A percentile compares a stretch with the other conserved stretches of the same genome.
These are phyloP conservation scores for Geophilus truncorum DNA, from an alignment of 2,888 invertebrate genomes.

Conservation along the genomic window DNA sequence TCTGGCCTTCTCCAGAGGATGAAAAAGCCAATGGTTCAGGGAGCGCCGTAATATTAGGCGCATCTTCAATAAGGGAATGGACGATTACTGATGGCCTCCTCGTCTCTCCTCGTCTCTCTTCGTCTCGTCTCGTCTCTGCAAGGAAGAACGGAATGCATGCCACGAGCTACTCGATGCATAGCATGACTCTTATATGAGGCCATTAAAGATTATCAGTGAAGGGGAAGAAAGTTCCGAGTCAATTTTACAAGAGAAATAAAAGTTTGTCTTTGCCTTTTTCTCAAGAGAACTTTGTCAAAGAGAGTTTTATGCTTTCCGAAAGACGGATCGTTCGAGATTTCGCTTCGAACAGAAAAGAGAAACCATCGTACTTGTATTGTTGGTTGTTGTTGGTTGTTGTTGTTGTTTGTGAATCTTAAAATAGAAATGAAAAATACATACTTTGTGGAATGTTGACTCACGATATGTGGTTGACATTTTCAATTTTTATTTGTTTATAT, in stretches of 20 bases:
- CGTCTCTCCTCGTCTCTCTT: too few relatives aligned
- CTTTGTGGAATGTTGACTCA: too few relatives aligned
- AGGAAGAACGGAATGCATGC: neutral
- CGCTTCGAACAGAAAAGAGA: too few relatives aligned
- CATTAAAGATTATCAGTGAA: slow-evolving; percentile 11
- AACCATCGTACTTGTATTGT: too few relatives aligned
- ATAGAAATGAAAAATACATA: too few relatives aligned
- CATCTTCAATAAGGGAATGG: slow-evolving; percentile 6
- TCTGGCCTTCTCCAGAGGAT: neutral
- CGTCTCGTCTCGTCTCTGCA: neutral
- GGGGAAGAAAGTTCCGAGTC: neutral
- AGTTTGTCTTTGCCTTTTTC: neutral
- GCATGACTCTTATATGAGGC: slow-evolving; percentile 7
- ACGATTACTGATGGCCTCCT: slow-evolving; percentile 6
- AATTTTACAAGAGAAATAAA: neutral
- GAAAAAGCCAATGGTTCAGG: neutral
- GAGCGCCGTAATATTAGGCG: neutral
- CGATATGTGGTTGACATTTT: too few relatives aligned
- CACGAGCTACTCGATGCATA: neutral
- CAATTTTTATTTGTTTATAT: too few relatives aligned
- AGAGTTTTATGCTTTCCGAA: neutral
- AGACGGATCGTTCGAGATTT: too few relatives aligned
- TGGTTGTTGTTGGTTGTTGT: too few relatives aligned
- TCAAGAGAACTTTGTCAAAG: neutral
- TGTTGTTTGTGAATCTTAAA: too few relatives aligned